Percentiles rank a stretch among this genome's conserved stretches.
phyloP scores from a whole-genome alignment of 2,113 vertebrate species.

The Pseudopipra pipra region DNA sequence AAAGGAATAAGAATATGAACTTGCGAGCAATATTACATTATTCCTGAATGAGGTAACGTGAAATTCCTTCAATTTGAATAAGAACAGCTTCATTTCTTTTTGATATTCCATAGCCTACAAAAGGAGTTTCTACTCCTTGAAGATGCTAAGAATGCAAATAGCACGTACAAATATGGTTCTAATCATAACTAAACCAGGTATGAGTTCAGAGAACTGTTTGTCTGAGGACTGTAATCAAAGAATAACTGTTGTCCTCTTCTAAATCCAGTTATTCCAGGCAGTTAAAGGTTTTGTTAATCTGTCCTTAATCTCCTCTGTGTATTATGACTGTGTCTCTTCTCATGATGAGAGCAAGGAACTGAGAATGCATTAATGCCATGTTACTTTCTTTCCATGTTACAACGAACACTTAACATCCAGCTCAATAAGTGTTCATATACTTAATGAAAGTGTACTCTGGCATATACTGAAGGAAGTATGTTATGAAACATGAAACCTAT shows the following conservation, averaged over 20 bases:
- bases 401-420: neutral
- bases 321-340: neutral
- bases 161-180: neutral
- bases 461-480: neutral
- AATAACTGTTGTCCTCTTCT: neutral
- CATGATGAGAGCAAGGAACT: neutral
- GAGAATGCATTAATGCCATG: neutral
- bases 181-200: neutral
- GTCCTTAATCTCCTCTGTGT: neutral
- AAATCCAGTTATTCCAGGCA: neutral
- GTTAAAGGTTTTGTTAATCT: neutral
- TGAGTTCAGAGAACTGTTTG: neutral
- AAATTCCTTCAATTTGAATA: neutral
- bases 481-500: neutral
- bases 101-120: neutral
- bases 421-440: neutral
- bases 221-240: neutral
- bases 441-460: neutral
- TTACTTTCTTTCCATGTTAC: neutral
- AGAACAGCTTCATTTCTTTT: neutral
- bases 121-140: neutral
- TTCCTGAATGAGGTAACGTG: neutral
- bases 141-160: neutral
- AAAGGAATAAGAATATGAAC: neutral
- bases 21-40: neutral